These are phyloP conservation scores for Cyrtonyx montezumae DNA, from an alignment of 2,113 vertebrate species.

Conservation along the genomic window DNA sequence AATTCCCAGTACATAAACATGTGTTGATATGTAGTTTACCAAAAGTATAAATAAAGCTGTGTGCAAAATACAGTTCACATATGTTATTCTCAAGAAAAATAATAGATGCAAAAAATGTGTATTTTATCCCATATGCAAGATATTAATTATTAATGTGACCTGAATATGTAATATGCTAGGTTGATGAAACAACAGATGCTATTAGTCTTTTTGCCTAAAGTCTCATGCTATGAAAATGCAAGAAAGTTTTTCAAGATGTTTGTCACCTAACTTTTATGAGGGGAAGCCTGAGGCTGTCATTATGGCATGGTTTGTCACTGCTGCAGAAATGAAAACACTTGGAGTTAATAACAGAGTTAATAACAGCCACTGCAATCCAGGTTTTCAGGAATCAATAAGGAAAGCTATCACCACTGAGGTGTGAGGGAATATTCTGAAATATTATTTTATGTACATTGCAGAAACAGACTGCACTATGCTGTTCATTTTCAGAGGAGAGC, in stretches of 20 bases:
- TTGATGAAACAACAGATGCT: conserved; percentile 7
- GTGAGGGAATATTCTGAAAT: not conserved
- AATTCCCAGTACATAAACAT: not conserved
- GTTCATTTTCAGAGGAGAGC: not conserved
- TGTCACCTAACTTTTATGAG: not conserved
- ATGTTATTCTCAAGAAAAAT: conserved; percentile 24
- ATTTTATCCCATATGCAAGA: conserved; percentile 15
- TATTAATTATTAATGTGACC: conserved; percentile 54
- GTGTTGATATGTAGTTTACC: not conserved
- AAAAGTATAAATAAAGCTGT: conserved; percentile 28
- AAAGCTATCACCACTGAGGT: not conserved
- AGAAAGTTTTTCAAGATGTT: conserved; percentile 44
- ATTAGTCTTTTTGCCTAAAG: conserved; percentile 41
- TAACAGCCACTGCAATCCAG: not conserved
- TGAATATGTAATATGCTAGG: conserved; percentile 49
- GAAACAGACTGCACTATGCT: not conserved
- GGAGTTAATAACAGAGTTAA: not conserved
- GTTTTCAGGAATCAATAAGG: not conserved
- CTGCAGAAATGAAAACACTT: not conserved
- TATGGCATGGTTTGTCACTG: not conserved
- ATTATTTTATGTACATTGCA: not conserved
- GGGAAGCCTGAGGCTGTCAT: conserved; percentile 17
- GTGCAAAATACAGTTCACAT: not conserved
- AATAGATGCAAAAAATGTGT: not conserved
- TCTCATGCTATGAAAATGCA: conserved; percentile 25